phyloP scores from a whole-genome alignment of 2,113 vertebrate genomes.

The Motacilla alba region DNA sequence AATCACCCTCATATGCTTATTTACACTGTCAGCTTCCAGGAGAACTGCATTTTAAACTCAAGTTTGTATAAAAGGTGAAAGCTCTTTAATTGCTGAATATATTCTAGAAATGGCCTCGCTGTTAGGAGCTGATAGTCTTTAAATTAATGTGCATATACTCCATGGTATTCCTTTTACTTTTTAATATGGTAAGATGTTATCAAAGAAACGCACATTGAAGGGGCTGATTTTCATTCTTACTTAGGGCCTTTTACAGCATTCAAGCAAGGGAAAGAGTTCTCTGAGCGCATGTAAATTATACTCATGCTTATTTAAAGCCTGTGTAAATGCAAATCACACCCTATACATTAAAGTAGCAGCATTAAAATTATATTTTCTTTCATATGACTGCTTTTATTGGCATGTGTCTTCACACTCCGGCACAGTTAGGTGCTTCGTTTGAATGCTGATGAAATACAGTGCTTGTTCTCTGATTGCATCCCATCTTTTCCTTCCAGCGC shows the following conservation, averaged over 20 bases:
- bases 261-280: slow-evolving; percentile 7
- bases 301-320: slow-evolving; percentile 21
- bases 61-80: neutral
- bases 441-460: slow-evolving; percentile 48
- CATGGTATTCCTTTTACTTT: neutral
- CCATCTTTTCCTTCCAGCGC: slow-evolving; percentile 78
- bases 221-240: neutral
- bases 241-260: slow-evolving; percentile 8
- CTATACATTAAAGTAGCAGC: neutral
- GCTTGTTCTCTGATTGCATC: slow-evolving; percentile 55
- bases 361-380: slow-evolving; percentile 55
- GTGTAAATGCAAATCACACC: slow-evolving; percentile 54
- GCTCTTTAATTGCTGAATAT: neutral
- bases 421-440: slow-evolving; percentile 37
- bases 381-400: slow-evolving; percentile 51
- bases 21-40: neutral
- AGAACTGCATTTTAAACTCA: neutral
- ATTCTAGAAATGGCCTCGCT: neutral
- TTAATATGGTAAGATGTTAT: neutral
- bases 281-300: slow-evolving; percentile 14
- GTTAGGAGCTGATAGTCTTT: neutral
- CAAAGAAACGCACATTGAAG: neutral
- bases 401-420: slow-evolving; percentile 16
- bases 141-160: neutral
- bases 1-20: neutral